These are phyloP conservation scores for Notolabrus celidotus DNA, from an alignment of 2,797 vertebrate genomes.

Conservation along the genomic window DNA sequence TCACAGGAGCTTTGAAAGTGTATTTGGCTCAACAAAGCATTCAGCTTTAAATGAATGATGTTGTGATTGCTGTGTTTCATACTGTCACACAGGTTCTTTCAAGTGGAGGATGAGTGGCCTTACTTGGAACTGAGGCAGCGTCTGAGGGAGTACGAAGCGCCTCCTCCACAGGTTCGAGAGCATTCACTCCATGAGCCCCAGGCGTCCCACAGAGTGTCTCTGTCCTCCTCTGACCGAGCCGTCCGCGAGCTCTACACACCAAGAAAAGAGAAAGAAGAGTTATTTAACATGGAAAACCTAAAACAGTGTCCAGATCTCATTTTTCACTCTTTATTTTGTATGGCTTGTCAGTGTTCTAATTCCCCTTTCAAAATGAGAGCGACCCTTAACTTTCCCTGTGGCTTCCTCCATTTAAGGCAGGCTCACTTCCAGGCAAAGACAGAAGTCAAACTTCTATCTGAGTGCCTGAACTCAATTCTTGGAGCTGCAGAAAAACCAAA, in stretches of 20 bases:
- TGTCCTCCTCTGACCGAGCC: conserved; percentile 94
- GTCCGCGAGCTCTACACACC: conserved; percentile 90
- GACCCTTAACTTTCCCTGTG: background rate
- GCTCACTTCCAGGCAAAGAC: background rate
- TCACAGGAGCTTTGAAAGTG: no score
- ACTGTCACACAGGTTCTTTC: background rate
- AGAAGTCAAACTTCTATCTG: background rate
- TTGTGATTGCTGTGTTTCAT: background rate
- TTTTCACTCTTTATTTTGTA: background rate
- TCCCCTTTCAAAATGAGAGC: background rate
- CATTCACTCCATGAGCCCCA: conserved; percentile 98
- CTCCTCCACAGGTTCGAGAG: conserved; percentile 95
- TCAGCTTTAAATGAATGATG: background rate
- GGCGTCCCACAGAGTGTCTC: conserved; percentile 93
- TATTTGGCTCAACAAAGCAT: background rate
- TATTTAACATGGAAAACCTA: background rate
- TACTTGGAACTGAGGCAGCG: conserved; percentile 97
- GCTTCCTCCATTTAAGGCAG: background rate
- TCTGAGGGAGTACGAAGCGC: conserved; percentile 94
- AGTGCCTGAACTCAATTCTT: conserved; percentile 12
- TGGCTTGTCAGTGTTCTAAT: background rate
- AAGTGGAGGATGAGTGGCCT: conserved; percentile 45
- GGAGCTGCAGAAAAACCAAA: conserved; percentile 37
- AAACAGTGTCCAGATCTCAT: background rate
- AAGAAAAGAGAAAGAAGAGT: background rate